These are phyloP conservation scores for Phymastichus coffea DNA, from an alignment of 1,140 invertebrate genomes.

Conservation along the genomic window DNA sequence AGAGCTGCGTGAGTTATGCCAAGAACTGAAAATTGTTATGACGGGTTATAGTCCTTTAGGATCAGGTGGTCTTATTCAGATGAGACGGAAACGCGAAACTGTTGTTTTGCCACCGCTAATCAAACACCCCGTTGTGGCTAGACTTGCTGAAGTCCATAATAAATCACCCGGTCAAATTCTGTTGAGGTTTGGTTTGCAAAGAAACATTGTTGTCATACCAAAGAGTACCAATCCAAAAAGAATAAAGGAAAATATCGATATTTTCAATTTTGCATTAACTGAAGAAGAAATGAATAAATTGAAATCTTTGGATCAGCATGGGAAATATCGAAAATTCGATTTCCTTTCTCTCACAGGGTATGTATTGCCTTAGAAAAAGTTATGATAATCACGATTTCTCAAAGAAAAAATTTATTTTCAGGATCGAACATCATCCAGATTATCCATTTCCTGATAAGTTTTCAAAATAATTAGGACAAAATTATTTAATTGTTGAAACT, in stretches of 20 bases:
- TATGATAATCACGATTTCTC: not conserved
- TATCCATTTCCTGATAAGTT: not conserved
- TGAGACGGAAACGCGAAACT: slow-evolving; percentile 54
- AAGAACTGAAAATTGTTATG: slow-evolving; percentile 56
- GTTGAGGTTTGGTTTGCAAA: slow-evolving; percentile 60
- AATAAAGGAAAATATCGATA: slow-evolving; percentile 60
- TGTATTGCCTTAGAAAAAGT: slow-evolving; percentile 22
- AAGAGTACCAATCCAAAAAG: slow-evolving; percentile 61
- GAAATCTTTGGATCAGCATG: slow-evolving; percentile 57
- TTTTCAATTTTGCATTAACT: slow-evolving; percentile 53
- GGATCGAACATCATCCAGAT: not conserved
- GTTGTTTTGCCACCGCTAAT: slow-evolving; percentile 65
- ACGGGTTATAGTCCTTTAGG: slow-evolving; percentile 66
- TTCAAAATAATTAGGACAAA: no score
- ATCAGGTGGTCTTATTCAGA: slow-evolving; percentile 58
- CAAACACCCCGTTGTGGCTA: slow-evolving; percentile 63
- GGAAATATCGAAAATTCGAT: slow-evolving; percentile 59
- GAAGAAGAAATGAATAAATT: slow-evolving; percentile 44
- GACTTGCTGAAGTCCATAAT: slow-evolving; percentile 61
- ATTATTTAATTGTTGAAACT: no score
- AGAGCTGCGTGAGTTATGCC: slow-evolving; percentile 61
- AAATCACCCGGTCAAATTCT: slow-evolving; percentile 65
- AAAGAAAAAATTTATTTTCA: not conserved
- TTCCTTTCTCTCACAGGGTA: slow-evolving; percentile 61
- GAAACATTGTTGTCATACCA: slow-evolving; percentile 62